A percentile compares a stretch with the other conserved stretches of the same genome.
Evolutionary conservation across 2,888 invertebrate species (phyloP).

Genomic region (Melanophora roralis): DNA sequence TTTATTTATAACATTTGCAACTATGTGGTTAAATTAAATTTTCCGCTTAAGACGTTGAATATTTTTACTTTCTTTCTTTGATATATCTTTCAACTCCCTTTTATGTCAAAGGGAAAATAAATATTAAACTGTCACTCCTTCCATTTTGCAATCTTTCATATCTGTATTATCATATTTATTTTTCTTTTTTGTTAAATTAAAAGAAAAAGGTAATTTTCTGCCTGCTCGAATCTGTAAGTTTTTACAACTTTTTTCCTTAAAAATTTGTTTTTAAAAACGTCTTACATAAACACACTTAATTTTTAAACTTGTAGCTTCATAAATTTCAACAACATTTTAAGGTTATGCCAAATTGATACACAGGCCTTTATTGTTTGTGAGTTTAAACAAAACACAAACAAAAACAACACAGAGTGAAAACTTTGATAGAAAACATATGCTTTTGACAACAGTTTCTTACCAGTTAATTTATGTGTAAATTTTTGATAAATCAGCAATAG

Average conservation of each 20-base stretch:
- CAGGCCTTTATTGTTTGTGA: background rate
- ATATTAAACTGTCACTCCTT: background rate
- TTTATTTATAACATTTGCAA: too few species aligned
- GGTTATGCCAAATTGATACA: too few species aligned
- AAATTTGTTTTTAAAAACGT: too few species aligned
- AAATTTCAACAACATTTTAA: too few species aligned
- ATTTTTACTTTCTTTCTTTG: background rate
- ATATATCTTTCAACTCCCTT: background rate
- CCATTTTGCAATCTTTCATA: background rate
- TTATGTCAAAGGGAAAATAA: background rate
- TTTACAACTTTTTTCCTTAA: background rate
- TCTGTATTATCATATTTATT: background rate
- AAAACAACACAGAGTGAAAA: background rate
- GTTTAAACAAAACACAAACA: background rate
- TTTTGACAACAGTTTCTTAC: conserved; percentile 43
- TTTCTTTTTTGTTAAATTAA: background rate
- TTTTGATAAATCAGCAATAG: conserved; percentile 42
- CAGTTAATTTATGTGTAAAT: conserved; percentile 52
- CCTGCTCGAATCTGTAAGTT: conserved; percentile 1
- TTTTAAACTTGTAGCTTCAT: too few species aligned
- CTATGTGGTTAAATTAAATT: too few species aligned
- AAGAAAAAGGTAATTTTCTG: conserved; percentile 40
- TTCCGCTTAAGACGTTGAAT: too few species aligned
- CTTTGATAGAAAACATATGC: conserved; percentile 35
- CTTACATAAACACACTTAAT: too few species aligned